Evolutionary conservation across 2,797 vertebrate species (phyloP).

Genomic region (Chaunax sp.): DNA sequence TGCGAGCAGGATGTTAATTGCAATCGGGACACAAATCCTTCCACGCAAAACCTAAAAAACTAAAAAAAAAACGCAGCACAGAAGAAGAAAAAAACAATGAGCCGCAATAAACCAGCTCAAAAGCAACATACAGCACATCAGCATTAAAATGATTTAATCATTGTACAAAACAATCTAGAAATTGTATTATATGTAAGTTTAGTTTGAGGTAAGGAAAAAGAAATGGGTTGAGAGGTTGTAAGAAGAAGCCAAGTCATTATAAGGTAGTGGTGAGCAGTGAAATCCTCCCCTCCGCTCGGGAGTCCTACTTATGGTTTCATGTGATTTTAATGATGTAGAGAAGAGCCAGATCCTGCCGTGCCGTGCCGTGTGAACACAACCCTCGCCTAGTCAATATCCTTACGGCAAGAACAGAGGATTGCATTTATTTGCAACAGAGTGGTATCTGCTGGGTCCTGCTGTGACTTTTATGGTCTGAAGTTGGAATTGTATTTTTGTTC

Average conservation of each 20-base stretch:
- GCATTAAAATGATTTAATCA: neutral
- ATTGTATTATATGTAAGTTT: neutral
- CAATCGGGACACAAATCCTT: neutral
- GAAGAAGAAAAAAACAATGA: conserved; percentile 14
- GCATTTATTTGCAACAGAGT: conserved; percentile 27
- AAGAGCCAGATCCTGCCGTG: conserved; percentile 34
- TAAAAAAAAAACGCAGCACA: too few species aligned
- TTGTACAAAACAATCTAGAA: neutral
- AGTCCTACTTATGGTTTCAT: conserved; percentile 43
- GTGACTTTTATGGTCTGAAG: conserved; percentile 29
- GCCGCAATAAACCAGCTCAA: neutral
- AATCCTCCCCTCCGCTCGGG: conserved; percentile 16
- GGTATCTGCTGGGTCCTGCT: conserved; percentile 15
- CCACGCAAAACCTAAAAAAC: too few species aligned
- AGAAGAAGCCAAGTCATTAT: conserved; percentile 41
- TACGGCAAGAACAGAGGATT: conserved; percentile 9
- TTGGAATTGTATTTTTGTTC: conserved; percentile 30
- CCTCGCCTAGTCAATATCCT: conserved; percentile 39
- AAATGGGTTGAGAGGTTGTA: conserved; percentile 18
- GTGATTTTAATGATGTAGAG: conserved; percentile 55
- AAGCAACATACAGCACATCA: neutral
- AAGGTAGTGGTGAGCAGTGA: conserved; percentile 28
- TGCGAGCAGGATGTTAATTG: conserved; percentile 16
- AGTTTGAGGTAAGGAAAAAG: conserved; percentile 18
- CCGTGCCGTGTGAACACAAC: conserved; percentile 4